Conservation (phyloP, 2,888 invertebrate species). For the Polydrusus cervinus region DNA sequence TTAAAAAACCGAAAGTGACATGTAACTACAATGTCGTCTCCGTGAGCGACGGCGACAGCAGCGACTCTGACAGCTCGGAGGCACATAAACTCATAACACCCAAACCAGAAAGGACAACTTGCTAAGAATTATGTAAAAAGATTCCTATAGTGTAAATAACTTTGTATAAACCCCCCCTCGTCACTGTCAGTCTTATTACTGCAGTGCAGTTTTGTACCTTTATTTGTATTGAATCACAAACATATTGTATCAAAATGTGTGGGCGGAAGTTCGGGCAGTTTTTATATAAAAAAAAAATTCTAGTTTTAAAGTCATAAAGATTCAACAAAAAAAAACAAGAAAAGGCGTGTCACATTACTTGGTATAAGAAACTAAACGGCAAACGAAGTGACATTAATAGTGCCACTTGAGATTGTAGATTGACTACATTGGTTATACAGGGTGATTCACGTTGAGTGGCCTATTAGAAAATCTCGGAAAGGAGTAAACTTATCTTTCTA, state of each 20-base stretch:
- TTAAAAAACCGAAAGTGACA: slow-evolving; percentile 71
- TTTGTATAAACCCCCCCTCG: slow-evolving; percentile 51
- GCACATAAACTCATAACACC: slow-evolving; percentile 65
- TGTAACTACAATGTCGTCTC: slow-evolving; percentile 72
- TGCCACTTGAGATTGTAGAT: too few species aligned
- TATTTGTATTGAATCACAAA: slow-evolving; percentile 50
- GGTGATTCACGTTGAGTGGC: too few species aligned
- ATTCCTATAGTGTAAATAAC: slow-evolving; percentile 60
- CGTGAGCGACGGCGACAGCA: slow-evolving; percentile 70
- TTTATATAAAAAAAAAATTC: slow-evolving; percentile 10
- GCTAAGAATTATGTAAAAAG: slow-evolving; percentile 60
- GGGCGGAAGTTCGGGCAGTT: slow-evolving; percentile 43
- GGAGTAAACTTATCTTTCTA: too few species aligned
- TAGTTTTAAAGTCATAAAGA: too few species aligned
- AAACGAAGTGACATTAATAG: too few species aligned
- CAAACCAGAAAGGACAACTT: slow-evolving; percentile 68
- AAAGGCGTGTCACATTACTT: too few species aligned
- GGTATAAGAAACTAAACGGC: too few species aligned
- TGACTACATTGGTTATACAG: too few species aligned
- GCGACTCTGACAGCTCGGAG: slow-evolving; percentile 68
- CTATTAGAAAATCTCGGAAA: too few species aligned
- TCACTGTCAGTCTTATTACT: slow-evolving; percentile 37
- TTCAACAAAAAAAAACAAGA: too few species aligned
- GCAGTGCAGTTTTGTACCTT: slow-evolving; percentile 52
- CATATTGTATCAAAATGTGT: slow-evolving; percentile 41